A percentile compares a stretch with the other conserved stretches of the same genome.
Evolutionary conservation across 2,113 vertebrate species (phyloP).

Genomic region (Dolichallabes microphthalmus): DNA sequence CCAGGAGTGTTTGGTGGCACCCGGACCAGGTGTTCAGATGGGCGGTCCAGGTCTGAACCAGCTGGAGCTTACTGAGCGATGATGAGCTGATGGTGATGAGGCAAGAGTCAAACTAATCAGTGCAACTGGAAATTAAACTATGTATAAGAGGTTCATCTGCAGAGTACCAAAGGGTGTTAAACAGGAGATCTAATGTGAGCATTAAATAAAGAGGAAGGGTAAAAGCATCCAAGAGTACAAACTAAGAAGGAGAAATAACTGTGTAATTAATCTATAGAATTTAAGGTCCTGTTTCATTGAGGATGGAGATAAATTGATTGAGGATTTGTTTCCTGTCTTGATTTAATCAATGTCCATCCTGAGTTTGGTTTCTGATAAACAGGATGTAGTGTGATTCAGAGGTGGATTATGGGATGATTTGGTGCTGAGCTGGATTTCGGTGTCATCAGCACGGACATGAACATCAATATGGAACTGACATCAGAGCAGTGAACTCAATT

Average conservation of each 20-base stretch:
- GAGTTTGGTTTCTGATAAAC: not conserved
- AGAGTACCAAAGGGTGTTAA: too few relatives aligned
- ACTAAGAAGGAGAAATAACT: too few relatives aligned
- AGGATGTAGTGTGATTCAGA: not conserved
- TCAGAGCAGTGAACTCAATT: not conserved
- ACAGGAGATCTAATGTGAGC: too few relatives aligned
- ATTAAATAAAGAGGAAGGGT: too few relatives aligned
- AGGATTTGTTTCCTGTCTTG: not conserved
- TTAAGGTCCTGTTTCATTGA: not conserved
- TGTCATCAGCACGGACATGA: not conserved
- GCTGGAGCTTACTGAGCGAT: not conserved
- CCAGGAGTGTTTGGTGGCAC: not conserved
- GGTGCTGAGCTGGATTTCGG: not conserved
- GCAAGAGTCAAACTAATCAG: too few relatives aligned
- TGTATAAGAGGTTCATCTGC: too few relatives aligned
- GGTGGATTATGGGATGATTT: not conserved
- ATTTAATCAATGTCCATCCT: not conserved
- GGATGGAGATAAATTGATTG: not conserved
- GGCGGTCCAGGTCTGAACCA: not conserved
- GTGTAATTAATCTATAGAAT: not conserved
- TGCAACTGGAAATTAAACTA: too few relatives aligned
- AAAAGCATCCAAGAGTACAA: too few relatives aligned
- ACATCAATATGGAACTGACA: not conserved
- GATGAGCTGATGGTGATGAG: too few relatives aligned
- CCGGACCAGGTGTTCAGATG: not conserved